Base-by-base conservation (phyloP, 2,797 vertebrate species). In the Artibeus jamaicensis region DNA sequence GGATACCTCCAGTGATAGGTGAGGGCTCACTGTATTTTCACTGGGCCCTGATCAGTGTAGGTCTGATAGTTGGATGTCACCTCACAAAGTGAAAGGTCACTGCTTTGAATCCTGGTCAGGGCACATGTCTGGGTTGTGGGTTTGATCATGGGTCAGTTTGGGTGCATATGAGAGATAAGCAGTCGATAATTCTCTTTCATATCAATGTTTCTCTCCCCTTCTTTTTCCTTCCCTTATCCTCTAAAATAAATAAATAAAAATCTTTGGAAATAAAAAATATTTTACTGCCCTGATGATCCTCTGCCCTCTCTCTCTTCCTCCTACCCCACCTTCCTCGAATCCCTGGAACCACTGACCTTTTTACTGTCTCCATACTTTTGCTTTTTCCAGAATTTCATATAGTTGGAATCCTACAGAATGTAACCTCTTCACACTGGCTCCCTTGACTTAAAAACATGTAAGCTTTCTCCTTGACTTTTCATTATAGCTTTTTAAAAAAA, bases 401-500 rank as follows among this genome's bases (percentile, higher is more conserved):
- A 55, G 29, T 55, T 83, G 19, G 42, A 83, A n/a, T 91, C 44
- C 22, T 42, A 42, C 1, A 24, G 6, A 84, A 34, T 50, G 19
- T 37, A 74, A 11, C 14, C 3, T 53, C 46, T 84, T 74, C 44
- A 74, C 14, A 65, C n/a, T 74, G 68, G 19, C 34, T 74, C 48
- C 53, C 39, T 91, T 50, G 21, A 83, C 19, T n/a, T 74, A 83
- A 39, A 65, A 48, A n/a, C 44, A 84, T 24, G 26, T 92, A 92
- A 50, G 34, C 12, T 53, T 50, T 21, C 44, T 68, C 59, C 37
- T 22, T 26, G 57, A 65, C 14, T 65, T 62, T 59, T 76, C 9
- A 65, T 76, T 57, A 32, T 79, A 67, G 19, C 1, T n/a, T 48
- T 62, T 91, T 59, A 42, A 42, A 42, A 42, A n/a, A n/a, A n/a